These are phyloP conservation scores for Oryzias javanicus DNA, from an alignment of 2,113 vertebrate species.

Conservation along the genomic window DNA sequence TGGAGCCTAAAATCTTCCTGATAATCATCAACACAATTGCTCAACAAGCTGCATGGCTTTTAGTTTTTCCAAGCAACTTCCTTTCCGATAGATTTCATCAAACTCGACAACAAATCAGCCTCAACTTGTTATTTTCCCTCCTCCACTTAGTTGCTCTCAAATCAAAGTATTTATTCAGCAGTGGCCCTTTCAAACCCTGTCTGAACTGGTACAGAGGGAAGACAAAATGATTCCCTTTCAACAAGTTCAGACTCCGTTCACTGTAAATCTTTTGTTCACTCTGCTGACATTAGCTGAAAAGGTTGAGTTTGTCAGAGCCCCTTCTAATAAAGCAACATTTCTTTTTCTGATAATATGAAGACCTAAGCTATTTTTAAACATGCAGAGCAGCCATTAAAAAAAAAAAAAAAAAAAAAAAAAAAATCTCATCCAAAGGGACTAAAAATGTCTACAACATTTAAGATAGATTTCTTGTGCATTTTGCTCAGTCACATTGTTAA, in stretches of 20 bases:
- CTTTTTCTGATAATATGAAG: not conserved
- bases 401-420: no score
- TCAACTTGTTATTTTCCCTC: conserved; percentile 2
- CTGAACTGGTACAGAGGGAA: conserved; percentile 27
- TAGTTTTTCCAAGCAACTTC: no score
- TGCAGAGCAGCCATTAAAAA: not conserved
- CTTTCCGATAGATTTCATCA: no score
- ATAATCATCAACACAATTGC: no score
- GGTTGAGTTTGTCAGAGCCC: conserved; percentile 12
- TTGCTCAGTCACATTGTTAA: not conserved
- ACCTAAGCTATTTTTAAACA: not conserved
- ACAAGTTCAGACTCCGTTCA: conserved; percentile 46
- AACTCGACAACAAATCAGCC: not conserved
- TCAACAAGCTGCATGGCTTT: no score
- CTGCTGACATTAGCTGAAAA: conserved; percentile 2
- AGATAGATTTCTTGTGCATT: not conserved
- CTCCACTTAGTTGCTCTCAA: not conserved
- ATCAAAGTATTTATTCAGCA: not conserved
- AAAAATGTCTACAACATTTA: not conserved
- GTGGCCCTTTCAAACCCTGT: conserved; percentile 8
- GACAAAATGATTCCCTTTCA: conserved; percentile 12
- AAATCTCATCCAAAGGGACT: not conserved
- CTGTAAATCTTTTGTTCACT: conserved; percentile 17
- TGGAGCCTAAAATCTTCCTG: no score
- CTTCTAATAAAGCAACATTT: not conserved